These are phyloP conservation scores for Strix uralensis DNA, from an alignment of 2,113 vertebrate species.

Conservation along the genomic window DNA sequence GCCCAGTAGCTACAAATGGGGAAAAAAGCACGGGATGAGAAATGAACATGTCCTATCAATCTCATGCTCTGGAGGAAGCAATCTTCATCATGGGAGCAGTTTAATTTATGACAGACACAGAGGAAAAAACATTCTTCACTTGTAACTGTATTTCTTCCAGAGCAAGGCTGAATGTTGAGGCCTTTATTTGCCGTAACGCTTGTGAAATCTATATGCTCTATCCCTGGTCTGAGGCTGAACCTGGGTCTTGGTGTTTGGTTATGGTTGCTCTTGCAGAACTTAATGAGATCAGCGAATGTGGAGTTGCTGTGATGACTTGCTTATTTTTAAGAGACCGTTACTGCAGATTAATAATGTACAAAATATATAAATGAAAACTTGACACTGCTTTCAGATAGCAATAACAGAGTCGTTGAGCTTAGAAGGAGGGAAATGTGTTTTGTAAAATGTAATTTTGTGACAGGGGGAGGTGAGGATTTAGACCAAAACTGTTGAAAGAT, in stretches of 20 bases:
- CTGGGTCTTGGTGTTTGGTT: background rate
- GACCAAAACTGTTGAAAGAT: background rate
- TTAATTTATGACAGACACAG: background rate
- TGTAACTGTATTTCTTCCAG: background rate
- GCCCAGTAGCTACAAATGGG: background rate
- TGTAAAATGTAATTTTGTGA: background rate
- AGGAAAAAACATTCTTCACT: background rate
- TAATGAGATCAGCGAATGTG: background rate
- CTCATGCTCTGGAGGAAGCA: background rate
- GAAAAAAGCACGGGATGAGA: background rate
- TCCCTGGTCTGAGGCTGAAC: background rate
- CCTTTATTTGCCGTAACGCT: background rate
- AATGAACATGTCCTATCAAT: accelerated
- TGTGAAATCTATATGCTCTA: background rate
- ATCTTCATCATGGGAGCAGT: background rate
- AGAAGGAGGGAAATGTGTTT: background rate
- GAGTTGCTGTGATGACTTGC: background rate
- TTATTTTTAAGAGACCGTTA: background rate
- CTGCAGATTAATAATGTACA: background rate
- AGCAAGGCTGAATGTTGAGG: background rate
- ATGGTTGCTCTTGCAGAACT: background rate
- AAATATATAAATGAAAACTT: background rate
- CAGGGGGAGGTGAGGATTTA: background rate
- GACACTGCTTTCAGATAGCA: background rate
- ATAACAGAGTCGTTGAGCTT: background rate